These are phyloP conservation scores for Agapostemon virescens DNA, from an alignment of 2,888 invertebrate species.

Conservation along the genomic window DNA sequence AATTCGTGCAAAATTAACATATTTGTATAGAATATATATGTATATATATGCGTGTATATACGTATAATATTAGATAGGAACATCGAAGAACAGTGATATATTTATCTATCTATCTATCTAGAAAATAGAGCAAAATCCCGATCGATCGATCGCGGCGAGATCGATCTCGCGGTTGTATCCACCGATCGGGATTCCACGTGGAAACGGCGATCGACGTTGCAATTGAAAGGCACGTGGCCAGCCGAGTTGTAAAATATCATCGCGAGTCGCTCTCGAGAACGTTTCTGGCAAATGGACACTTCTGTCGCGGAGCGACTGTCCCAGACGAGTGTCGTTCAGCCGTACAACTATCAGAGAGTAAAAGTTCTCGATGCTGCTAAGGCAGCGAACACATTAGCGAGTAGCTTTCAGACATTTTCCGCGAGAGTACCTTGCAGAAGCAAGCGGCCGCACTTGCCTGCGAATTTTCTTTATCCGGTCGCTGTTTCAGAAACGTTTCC, in stretches of 20 bases:
- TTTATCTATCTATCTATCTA: constrained; percentile 15
- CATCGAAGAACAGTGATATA: constrained; percentile 58
- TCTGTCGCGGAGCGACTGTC: too few relatives aligned
- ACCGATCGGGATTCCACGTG: constrained; percentile 15
- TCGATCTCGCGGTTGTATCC: background rate
- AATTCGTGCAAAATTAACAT: constrained; percentile 41
- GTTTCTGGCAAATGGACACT: too few relatives aligned
- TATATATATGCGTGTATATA: background rate
- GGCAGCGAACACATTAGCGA: background rate
- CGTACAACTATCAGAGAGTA: background rate
- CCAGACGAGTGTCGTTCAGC: background rate
- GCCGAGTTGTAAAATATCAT: accelerated
- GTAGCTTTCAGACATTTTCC: background rate
- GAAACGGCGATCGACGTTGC: constrained; percentile 12
- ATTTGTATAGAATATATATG: background rate
- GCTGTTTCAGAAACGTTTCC: background rate
- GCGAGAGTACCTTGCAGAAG: background rate
- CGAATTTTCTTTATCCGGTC: background rate
- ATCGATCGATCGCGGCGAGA: constrained; percentile 15
- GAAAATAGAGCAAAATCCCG: constrained; percentile 21
- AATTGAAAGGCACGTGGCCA: constrained; percentile 3
- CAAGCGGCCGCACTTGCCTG: background rate
- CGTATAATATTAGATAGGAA: constrained; percentile 65
- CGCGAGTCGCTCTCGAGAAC: background rate
- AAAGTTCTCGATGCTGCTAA: background rate